phyloP scores from a whole-genome alignment of 2,888 invertebrate genomes.

The Sarcophaga variegata region DNA sequence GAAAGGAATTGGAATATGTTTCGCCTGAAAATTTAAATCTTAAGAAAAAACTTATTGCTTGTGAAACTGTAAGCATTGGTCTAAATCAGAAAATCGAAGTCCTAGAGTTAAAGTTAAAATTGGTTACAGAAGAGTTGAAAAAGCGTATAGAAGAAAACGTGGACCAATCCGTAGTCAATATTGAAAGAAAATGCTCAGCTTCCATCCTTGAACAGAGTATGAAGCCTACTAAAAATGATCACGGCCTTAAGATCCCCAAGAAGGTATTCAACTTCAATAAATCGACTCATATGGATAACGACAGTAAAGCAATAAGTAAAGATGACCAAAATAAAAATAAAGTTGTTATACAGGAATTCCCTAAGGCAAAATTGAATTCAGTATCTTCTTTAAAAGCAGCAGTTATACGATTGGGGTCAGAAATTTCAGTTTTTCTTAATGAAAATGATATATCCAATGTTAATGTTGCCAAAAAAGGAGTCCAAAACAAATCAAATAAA shows the following conservation, averaged over 20 bases:
- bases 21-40: constrained; percentile 24
- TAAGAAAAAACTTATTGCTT: background rate
- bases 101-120: constrained; percentile 23
- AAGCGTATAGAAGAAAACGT: constrained; percentile 16
- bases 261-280: background rate
- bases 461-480: background rate
- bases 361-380: background rate
- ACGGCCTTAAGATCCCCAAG: background rate
- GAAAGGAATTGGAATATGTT: background rate
- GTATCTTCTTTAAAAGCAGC: background rate
- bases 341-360: constrained; percentile 21
- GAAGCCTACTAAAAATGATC: background rate
- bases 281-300: background rate
- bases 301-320: background rate
- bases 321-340: background rate
- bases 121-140: background rate
- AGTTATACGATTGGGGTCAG: constrained; percentile 4
- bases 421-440: constrained; percentile 3
- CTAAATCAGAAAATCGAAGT: constrained; percentile 37
- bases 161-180: background rate
- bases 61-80: constrained; percentile 1
- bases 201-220: background rate
- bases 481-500: background rate
- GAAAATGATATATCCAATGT: constrained; percentile 3
- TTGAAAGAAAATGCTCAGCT: background rate